Conservation (phyloP, 1,140 invertebrate species). For the Pogonomyrmex barbatus region DNA sequence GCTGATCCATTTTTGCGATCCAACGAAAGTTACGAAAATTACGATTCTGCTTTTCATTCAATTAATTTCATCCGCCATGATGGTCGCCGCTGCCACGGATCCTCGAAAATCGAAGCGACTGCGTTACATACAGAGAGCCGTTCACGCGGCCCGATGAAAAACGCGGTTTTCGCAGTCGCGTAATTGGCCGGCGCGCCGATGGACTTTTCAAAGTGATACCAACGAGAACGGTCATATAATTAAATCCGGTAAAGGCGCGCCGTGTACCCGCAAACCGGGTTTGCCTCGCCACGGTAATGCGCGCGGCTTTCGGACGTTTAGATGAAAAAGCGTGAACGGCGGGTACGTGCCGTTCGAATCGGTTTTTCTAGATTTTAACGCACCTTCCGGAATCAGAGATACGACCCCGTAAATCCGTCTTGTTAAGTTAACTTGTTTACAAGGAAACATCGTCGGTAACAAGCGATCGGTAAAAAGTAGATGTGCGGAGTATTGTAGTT, state of each 20-base stretch:
- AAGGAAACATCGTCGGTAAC: neutral
- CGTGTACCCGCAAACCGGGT: constrained; percentile 34
- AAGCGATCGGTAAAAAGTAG: neutral
- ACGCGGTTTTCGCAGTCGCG: constrained; percentile 56
- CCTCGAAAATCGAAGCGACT: constrained; percentile 42
- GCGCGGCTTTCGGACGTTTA: constrained; percentile 61
- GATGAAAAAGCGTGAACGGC: constrained; percentile 66
- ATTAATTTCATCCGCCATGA: constrained; percentile 72
- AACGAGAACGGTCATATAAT: constrained; percentile 66
- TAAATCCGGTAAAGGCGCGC: constrained; percentile 68
- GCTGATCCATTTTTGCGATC: constrained; percentile 68
- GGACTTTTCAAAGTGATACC: constrained; percentile 65
- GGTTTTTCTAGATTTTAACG: constrained; percentile 32
- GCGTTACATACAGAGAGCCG: constrained; percentile 43
- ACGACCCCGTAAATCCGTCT: constrained; percentile 34
- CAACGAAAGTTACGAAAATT: constrained; percentile 71
- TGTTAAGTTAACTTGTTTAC: constrained; percentile 46
- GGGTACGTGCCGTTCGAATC: constrained; percentile 26
- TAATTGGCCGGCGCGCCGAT: constrained; percentile 64
- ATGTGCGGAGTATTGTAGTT: neutral
- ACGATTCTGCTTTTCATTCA: constrained; percentile 76
- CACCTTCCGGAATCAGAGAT: neutral
- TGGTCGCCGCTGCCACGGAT: neutral
- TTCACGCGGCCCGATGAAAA: constrained; percentile 59
- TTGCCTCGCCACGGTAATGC: constrained; percentile 19